Conservation (phyloP, 2,113 vertebrate genomes). For the Antechinus flavipes region DNA sequence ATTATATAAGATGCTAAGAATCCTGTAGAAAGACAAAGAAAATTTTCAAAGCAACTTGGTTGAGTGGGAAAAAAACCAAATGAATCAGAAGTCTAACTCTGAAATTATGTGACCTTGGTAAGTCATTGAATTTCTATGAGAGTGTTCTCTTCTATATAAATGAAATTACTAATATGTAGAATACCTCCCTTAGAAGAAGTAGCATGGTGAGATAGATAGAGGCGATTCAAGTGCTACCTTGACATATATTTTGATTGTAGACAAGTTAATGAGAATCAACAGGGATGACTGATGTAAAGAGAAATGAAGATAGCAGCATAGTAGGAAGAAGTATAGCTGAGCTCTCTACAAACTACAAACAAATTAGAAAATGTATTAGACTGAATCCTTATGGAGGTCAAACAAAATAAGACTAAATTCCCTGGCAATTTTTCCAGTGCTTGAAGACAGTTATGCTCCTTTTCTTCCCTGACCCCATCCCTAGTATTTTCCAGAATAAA, state of each 20-base stretch:
- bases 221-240: background rate
- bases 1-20: background rate
- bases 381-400: background rate
- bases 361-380: background rate
- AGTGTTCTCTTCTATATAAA: background rate
- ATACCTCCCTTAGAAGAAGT: background rate
- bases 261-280: background rate
- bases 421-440: background rate
- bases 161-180: background rate
- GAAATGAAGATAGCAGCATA: background rate
- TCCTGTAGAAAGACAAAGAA: background rate
- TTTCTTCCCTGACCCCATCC: background rate
- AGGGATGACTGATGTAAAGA: background rate
- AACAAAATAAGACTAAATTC: background rate
- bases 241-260: background rate
- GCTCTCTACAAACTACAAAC: background rate
- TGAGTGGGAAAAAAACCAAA: background rate
- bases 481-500: background rate
- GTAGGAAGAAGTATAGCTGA: background rate
- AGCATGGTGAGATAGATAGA: background rate
- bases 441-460: background rate
- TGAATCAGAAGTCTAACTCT: background rate
- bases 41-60: background rate
- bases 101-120: background rate
- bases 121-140: background rate